These are phyloP conservation scores for Myopa tessellatipennis DNA, from an alignment of 2,888 invertebrate species.

Conservation along the genomic window DNA sequence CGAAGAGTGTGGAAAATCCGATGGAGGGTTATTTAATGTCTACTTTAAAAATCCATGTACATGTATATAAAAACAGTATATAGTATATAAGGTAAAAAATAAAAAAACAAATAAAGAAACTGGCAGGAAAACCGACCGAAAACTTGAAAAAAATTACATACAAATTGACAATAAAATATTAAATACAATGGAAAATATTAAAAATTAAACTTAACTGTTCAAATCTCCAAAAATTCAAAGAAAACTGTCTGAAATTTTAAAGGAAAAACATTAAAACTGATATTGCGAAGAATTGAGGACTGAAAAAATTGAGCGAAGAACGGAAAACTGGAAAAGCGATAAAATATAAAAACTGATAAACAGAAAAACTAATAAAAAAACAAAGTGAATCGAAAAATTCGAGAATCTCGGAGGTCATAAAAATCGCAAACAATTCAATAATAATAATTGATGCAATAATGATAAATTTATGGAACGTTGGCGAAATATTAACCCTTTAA, in stretches of 20 bases:
- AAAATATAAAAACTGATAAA: neutral
- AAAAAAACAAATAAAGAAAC: too few species aligned
- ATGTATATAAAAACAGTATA: too few species aligned
- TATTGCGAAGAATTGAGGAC: neutral
- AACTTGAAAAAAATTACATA: neutral
- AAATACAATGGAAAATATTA: neutral
- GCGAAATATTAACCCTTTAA: neutral
- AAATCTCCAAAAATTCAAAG: neutral
- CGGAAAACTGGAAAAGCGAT: neutral
- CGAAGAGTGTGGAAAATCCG: neutral
- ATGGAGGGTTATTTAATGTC: too few species aligned
- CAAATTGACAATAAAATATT: neutral
- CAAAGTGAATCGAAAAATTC: neutral
- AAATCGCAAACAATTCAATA: neutral
- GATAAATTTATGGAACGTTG: slow-evolving; percentile 13
- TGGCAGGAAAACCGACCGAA: too few species aligned
- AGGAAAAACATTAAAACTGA: neutral
- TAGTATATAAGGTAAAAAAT: too few species aligned
- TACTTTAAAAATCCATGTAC: too few species aligned
- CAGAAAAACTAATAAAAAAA: neutral
- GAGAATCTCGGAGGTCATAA: neutral
- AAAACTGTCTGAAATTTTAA: neutral
- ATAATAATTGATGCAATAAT: neutral
- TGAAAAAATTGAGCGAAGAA: neutral
- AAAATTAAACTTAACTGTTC: neutral